Evolutionary conservation across 2,888 invertebrate species (phyloP).

Genomic region (Tridacna crocea): DNA sequence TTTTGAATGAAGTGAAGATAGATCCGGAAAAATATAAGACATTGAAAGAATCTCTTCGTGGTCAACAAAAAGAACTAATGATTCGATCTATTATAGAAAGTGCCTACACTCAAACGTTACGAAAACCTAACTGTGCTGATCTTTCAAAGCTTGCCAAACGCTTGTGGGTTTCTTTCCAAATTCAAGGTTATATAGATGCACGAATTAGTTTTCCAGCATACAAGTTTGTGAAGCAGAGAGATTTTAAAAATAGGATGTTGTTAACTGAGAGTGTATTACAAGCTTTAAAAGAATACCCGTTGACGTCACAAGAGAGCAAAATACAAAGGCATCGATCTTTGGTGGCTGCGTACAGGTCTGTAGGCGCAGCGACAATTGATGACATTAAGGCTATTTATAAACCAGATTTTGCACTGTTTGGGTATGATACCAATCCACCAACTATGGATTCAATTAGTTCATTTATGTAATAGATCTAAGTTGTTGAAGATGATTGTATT

Average conservation of each 20-base stretch:
- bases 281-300: too few relatives aligned
- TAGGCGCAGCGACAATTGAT: not conserved
- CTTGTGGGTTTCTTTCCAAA: not conserved
- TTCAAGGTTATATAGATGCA: not conserved
- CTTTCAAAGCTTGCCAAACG: not conserved
- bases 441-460: too few relatives aligned
- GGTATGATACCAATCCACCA: not conserved
- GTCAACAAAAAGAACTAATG: not conserved
- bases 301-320: not conserved
- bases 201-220: not conserved
- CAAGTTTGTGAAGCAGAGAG: not conserved
- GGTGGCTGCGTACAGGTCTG: not conserved
- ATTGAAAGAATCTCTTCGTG: not conserved
- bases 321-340: not conserved
- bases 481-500: too few relatives aligned
- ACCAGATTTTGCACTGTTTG: conserved; percentile 8
- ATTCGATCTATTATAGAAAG: not conserved
- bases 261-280: not conserved
- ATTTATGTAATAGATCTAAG: too few relatives aligned
- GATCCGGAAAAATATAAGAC: not conserved
- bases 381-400: not conserved
- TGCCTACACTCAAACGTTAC: not conserved
- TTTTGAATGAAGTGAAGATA: not conserved
- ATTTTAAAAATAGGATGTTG: not conserved
- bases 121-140: not conserved